Evolutionary conservation across 2,113 vertebrate genomes (phyloP), one percentile per base, ranked within the genome.

Genomic region (Labeo rohita): DNA sequence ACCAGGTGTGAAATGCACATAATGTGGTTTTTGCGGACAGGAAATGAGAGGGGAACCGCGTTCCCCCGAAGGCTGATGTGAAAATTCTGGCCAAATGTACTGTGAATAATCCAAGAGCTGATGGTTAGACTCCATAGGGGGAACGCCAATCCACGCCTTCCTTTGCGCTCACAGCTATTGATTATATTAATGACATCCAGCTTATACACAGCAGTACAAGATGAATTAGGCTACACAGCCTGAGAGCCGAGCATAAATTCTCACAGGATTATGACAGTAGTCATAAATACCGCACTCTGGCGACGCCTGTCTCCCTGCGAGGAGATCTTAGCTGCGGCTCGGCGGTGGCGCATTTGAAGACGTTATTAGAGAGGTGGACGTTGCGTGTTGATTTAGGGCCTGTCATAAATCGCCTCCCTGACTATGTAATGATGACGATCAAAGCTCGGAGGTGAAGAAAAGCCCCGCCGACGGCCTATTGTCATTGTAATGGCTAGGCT

Each of bases 401-500:
- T 52, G 28, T 52, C 63, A 70, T 83, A 83, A 83, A 83, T 36
- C 28, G 2, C 23, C 6, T 52, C 13, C 73, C 68, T 83, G 50
- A 83, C 66, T 50, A 72, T 73, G 49, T 83, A 59, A 83, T 56
- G 68, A 70, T 54, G 47, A 52, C 63, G 28, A 83, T 83, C 66
- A 73, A 43, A 73, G 52, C 66, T 54, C 13, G 11, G 66, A 73
- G 50, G 18, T 56, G 36, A 73, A 73, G 36, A 43, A 66, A 73
- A 43, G 34, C 28, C 80, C 63, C 63, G 50, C 36, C 28, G n/a
- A 47, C n/a, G 45, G 23, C 56, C 73, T 49, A 81, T 89, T 87
- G 88, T 89, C 59, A 87, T 89, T 88, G 49, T 85, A 90, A 89
- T 81, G 77, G 10, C 21, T 84, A 13, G 59, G 34, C 45, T 45